These are phyloP conservation scores for Rhinoderma darwinii DNA, from an alignment of 2,113 vertebrate species.

Conservation along the genomic window DNA sequence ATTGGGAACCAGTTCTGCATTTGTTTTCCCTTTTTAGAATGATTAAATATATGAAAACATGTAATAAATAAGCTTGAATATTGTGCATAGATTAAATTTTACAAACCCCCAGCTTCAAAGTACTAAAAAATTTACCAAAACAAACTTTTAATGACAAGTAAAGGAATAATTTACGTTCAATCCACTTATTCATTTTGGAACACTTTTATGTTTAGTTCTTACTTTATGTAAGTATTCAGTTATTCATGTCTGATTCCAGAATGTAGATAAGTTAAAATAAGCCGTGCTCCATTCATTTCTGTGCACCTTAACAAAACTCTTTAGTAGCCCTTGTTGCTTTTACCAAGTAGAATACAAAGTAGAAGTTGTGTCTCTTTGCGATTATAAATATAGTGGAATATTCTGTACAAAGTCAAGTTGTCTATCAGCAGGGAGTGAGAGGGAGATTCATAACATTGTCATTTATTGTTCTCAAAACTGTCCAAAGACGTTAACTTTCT, in stretches of 20 bases:
- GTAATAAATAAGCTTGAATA: neutral
- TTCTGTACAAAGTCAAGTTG: neutral
- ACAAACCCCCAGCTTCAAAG: neutral
- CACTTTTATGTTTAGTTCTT: neutral
- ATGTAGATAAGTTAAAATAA: conserved; percentile 13
- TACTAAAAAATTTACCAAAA: neutral
- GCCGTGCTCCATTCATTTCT: neutral
- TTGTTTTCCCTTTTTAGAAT: neutral
- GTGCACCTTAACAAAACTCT: neutral
- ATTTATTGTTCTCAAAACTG: conserved; percentile 14
- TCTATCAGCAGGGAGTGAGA: neutral
- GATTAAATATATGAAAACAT: neutral
- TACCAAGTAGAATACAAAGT: neutral
- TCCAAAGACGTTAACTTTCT: conserved; percentile 4
- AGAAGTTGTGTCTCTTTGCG: neutral
- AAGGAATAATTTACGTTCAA: neutral
- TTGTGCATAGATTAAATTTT: neutral
- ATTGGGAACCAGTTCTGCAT: neutral
- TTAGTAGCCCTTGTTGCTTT: conserved; percentile 11
- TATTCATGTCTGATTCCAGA: conserved; percentile 1
- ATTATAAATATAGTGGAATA: conserved; percentile 16
- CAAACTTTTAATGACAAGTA: conserved; percentile 4
- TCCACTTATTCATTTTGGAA: neutral
- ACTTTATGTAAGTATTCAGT: neutral
- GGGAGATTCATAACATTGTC: neutral